Base-by-base conservation (phyloP, 2,797 vertebrate genomes). In the Poeciliopsis paucimaculata region DNA sequence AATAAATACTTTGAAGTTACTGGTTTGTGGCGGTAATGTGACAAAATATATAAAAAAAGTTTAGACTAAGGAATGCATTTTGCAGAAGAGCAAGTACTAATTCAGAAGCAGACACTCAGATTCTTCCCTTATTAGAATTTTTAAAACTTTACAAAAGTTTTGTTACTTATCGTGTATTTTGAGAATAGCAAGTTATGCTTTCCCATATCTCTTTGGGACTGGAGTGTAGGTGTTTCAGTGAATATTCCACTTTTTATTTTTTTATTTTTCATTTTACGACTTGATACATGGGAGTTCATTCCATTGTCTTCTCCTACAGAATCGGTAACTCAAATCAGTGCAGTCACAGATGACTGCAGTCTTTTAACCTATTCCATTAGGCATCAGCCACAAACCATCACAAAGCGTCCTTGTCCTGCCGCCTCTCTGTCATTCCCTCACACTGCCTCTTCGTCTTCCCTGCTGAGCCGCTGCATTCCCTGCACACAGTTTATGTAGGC, bases 361-460 rank as follows among this genome's bases (percentile, higher is more conserved):
- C 80, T 77, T 88, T 86, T 88, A 77, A 81, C 60, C 79, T 87
- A 76, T 87, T 90, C 90, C 84, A 91, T 92, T 91, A 90, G 87
- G 80, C 41, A 43, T 77, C 85, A 86, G 79, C 87, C 76, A 87
- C 92, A 90, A 86, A 84, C 86, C 87, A 85, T 90, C 80, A 87
- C 82, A 90, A 86, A 88, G 77, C 77, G 12, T 75, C 60, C 81
- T 90, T 78, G 85, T 89, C 90, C 91, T 26, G 84, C 87, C 87
- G 86, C 83, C 86, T 87, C 77, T 72, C 78, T 76, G 76, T 85
- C 82, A 68, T 87, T 72, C 77, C 73, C 66, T 26, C 79, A 79
- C 80, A 73, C 79, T 70, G 79, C 53, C 75, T 83, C 76, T 45
- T 70, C 72, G 64, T 13, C 2, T 82, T 87, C 82, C 91, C 91